Evolutionary conservation across 1,140 invertebrate genomes (phyloP).

Genomic region (Anastrepha obliqua): DNA sequence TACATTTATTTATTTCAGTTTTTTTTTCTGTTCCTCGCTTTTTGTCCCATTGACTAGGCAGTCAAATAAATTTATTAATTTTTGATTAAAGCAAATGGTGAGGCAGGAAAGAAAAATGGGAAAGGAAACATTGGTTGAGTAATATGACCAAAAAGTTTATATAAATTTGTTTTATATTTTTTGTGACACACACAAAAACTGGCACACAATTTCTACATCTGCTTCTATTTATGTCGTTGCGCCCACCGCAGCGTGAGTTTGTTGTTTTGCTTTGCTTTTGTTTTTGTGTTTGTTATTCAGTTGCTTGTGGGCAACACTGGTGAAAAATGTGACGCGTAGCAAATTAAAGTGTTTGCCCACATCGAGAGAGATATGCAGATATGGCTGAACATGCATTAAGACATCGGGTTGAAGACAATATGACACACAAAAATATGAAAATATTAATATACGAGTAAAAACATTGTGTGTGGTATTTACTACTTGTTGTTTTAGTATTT

Average conservation of each 20-base stretch:
- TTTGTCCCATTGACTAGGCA: not conserved
- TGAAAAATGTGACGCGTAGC: conserved; percentile 33
- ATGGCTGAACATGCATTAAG: not conserved
- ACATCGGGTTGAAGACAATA: not conserved
- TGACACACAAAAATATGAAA: conserved; percentile 10
- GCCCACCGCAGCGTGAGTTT: conserved; percentile 9
- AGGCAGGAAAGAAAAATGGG: not conserved
- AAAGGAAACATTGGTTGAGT: not conserved
- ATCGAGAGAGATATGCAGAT: not conserved
- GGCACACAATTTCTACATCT: conserved; percentile 33
- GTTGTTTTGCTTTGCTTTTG: not conserved
- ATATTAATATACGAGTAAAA: not conserved
- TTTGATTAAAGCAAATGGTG: conserved; percentile 1
- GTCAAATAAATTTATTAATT: conserved; percentile 45
- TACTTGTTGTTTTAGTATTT: not conserved
- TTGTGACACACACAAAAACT: not conserved
- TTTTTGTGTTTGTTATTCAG: conserved; percentile 4
- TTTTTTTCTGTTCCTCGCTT: not conserved
- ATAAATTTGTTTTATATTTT: not conserved
- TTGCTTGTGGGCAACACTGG: conserved; percentile 23
- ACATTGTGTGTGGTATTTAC: conserved; percentile 33
- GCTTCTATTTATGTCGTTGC: conserved; percentile 42
- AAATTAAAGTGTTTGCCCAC: conserved; percentile 41
- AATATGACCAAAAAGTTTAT: not conserved
- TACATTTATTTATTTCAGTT: not conserved